phyloP scores from a whole-genome alignment of 2,113 vertebrate genomes.

The Sporophila hypoxantha region DNA sequence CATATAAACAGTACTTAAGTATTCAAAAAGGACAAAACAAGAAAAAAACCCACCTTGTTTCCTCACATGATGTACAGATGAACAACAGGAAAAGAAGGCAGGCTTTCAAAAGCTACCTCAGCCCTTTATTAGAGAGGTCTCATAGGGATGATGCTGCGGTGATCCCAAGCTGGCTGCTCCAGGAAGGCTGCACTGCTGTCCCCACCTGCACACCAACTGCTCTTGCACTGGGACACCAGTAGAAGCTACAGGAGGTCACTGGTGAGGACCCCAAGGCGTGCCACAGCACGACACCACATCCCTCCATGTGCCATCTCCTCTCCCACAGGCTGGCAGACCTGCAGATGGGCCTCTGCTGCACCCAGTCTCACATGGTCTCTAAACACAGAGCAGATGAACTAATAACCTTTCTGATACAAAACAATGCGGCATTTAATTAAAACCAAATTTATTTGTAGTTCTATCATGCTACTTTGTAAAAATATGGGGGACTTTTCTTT shows the following conservation, averaged over 20 bases:
- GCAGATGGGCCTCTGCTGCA: background rate
- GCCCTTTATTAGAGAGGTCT: background rate
- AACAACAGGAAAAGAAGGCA: background rate
- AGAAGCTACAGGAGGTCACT: background rate
- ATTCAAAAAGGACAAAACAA: background rate
- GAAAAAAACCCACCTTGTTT: background rate
- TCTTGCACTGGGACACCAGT: rapidly evolving
- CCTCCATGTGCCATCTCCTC: background rate
- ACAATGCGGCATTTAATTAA: background rate
- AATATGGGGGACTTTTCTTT: constrained; percentile 1
- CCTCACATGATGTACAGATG: background rate
- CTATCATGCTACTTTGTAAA: constrained; percentile 27
- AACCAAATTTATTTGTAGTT: constrained; percentile 11
- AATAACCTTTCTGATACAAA: background rate
- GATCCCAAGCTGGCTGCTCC: rapidly evolving
- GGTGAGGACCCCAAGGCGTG: rapidly evolving
- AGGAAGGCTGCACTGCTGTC: background rate
- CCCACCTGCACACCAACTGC: background rate
- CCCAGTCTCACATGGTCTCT: rapidly evolving
- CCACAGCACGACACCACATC: background rate
- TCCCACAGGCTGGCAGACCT: background rate
- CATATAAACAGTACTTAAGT: background rate
- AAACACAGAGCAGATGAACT: background rate
- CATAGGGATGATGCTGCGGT: background rate
- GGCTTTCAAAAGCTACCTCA: background rate